Evolutionary conservation across 2,888 invertebrate species (phyloP).

Genomic region (Leucoma salicis): DNA sequence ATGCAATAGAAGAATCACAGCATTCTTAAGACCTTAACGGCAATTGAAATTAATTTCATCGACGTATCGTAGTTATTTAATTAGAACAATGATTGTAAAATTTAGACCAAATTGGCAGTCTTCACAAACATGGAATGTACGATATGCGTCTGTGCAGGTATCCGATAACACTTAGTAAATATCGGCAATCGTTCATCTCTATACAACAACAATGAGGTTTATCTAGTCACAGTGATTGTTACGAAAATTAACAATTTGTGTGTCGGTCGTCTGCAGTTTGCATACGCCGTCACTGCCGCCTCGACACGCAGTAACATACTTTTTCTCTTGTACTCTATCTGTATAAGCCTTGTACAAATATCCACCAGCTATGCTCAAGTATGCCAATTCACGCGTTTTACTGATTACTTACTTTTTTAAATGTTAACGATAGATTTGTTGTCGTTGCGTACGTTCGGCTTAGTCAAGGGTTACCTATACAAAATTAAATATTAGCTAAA

Average conservation of each 20-base stretch:
- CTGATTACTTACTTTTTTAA: too few species aligned
- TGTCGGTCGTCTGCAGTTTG: conserved; percentile 17
- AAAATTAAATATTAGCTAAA: too few species aligned
- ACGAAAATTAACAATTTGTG: conserved; percentile 63
- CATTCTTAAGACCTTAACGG: conserved; percentile 80
- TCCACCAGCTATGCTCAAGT: too few species aligned
- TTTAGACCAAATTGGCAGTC: conserved; percentile 83
- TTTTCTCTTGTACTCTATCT: conserved; percentile 28
- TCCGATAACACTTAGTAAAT: conserved; percentile 78
- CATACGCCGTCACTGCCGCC: conserved; percentile 6
- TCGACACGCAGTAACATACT: conserved; percentile 22
- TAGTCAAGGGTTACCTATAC: too few species aligned
- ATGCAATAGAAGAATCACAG: conserved; percentile 83
- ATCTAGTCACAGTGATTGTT: conserved; percentile 66
- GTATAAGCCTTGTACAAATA: conserved; percentile 11
- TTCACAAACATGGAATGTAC: conserved; percentile 82
- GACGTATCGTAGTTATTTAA: conserved; percentile 77
- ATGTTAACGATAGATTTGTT: too few species aligned
- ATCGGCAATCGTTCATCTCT: conserved; percentile 73
- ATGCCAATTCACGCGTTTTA: too few species aligned
- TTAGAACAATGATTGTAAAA: conserved; percentile 77
- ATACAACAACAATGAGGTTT: conserved; percentile 78
- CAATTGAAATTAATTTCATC: conserved; percentile 78
- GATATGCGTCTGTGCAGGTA: conserved; percentile 82
- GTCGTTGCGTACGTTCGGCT: too few species aligned